Evolutionary conservation across 2,113 vertebrate species (phyloP), one percentile per base, ranked within the genome.

Genomic region (Nematolebias whitei): DNA sequence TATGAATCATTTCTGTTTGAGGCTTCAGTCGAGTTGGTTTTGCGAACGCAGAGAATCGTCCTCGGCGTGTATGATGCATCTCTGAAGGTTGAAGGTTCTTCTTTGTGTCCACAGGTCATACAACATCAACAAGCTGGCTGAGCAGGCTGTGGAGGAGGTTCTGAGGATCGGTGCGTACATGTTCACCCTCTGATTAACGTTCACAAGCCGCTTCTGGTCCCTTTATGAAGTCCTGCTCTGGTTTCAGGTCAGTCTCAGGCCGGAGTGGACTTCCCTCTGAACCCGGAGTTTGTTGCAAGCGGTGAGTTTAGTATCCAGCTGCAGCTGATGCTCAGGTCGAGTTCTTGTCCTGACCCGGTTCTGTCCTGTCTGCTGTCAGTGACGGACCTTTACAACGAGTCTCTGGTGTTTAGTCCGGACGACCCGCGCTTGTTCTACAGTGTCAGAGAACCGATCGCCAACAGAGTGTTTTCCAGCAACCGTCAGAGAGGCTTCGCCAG

Each of bases 101-200:
- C 2, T 12, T 20, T 11, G 2, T 74, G 9, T 86, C 74, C 87
- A 16, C 90, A 99, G 98, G 97, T 99, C 98, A 20, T 99, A 97
- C 85, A 99, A 99, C 86, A 99, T 99, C 84, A 99, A 98, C 89
- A 99, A 95, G 84, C 91, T 98, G 63, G 90, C 93, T 58, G 79
- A 92, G 65, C 96, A 99, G 84, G 91, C 96, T 48, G 94, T 98
- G 79, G 95, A 95, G 85, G 96, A 99, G 78, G 91, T 99, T 55
- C 92, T 99, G 38, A 93, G 87, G 54, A 96, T 98, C 0, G 97
- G 97, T 99, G 78, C 81, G 95, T 93, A 12, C 29, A 26, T 26
- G 4, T 60, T 15, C 16, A 1, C 5, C 5, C 9, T 35, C 32
- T 35, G 26, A n/a, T n/a, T 29, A 4, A 29, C 26, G 3, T 29